Conservation (phyloP, 2,113 vertebrate genomes). For the Gorsachius goisagi region DNA sequence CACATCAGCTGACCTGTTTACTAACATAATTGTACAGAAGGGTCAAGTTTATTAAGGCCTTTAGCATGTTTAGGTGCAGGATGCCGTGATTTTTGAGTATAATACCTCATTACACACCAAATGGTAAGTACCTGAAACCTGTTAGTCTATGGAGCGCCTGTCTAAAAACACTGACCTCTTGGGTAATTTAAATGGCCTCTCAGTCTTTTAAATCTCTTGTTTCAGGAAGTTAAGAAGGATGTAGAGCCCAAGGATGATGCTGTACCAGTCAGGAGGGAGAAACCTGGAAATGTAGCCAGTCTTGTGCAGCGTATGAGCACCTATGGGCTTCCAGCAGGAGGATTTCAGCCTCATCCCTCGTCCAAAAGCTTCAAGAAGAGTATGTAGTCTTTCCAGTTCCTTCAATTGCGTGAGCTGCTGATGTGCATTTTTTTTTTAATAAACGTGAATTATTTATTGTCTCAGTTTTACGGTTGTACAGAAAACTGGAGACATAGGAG, state of each 20-base stretch:
- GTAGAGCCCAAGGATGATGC: slow-evolving; percentile 83
- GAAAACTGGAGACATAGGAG: background rate
- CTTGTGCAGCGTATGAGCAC: slow-evolving; percentile 94
- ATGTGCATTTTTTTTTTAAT: background rate
- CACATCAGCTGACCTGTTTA: background rate
- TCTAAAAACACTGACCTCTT: background rate
- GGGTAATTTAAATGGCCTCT: background rate
- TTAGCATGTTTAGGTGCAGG: background rate
- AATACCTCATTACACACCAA: background rate
- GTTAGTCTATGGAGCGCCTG: background rate
- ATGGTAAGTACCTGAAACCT: background rate
- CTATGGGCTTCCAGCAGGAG: slow-evolving; percentile 89
- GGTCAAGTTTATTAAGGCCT: background rate
- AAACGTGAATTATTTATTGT: background rate
- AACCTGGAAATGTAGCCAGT: slow-evolving; percentile 89
- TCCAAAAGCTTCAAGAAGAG: slow-evolving; percentile 82
- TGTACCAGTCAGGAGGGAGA: slow-evolving; percentile 78
- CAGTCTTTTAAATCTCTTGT: slow-evolving; percentile 24
- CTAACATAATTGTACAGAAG: background rate
- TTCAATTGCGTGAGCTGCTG: background rate
- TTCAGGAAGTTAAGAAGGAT: slow-evolving; percentile 88
- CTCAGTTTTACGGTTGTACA: no score
- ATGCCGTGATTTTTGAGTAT: background rate
- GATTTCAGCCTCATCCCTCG: slow-evolving; percentile 84
- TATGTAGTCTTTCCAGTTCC: slow-evolving; percentile 73